These are phyloP conservation scores for Brachynemurus nebulosus DNA, from an alignment of 2,888 invertebrate genomes.

Conservation along the genomic window DNA sequence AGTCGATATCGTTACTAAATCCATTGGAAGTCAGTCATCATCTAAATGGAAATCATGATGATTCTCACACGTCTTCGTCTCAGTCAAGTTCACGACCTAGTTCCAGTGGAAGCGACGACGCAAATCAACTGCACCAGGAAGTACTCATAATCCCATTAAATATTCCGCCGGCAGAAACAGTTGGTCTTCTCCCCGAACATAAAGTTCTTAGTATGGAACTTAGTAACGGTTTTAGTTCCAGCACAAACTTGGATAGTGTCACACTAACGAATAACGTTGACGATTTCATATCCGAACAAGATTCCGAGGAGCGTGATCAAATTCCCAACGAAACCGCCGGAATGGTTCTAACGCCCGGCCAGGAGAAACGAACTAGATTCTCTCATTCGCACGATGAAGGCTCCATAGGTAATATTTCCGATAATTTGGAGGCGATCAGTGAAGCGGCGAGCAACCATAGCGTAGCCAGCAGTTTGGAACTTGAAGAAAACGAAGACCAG, in stretches of 20 bases:
- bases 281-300: conserved; percentile 14
- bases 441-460: conserved; percentile 94
- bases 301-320: conserved; percentile 13
- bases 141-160: conserved; percentile 59
- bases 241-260: conserved; percentile 7
- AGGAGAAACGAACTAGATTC: conserved; percentile 52
- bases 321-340: conserved; percentile 19
- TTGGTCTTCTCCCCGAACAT: conserved; percentile 42
- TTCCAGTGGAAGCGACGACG: conserved; percentile 7
- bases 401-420: conserved; percentile 81
- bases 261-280: conserved; percentile 13
- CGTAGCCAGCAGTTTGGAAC: conserved; percentile 77
- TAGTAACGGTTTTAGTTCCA: conserved; percentile 21
- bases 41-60: background rate
- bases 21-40: background rate
- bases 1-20: conserved; percentile 12
- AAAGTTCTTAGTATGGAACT: conserved; percentile 40
- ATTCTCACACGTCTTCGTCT: background rate
- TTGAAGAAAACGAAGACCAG: conserved; percentile 80
- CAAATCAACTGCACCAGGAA: conserved; percentile 28
- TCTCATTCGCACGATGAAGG: conserved; percentile 85
- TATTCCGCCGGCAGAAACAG: conserved; percentile 21
- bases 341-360: conserved; percentile 29
- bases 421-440: conserved; percentile 87
- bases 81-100: conserved; percentile 4